Evolutionary conservation across 2,797 vertebrate species (phyloP).

Genomic region (Lutra lutra): DNA sequence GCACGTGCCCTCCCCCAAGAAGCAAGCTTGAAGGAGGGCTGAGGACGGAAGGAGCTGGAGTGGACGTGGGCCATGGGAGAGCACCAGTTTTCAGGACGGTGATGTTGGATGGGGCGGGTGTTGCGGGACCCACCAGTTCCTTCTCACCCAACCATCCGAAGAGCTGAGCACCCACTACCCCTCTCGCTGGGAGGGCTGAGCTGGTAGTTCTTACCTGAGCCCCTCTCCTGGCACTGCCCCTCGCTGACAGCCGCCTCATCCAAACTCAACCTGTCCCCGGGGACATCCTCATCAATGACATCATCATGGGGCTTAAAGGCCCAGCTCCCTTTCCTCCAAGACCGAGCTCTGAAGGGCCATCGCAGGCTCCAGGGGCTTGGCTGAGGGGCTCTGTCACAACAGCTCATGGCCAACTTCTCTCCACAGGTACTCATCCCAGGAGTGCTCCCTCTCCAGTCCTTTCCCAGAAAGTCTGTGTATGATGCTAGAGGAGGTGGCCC

Average conservation of each 20-base stretch:
- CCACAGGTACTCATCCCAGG: not conserved
- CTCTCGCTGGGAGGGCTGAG: not conserved
- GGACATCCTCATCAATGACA: not conserved
- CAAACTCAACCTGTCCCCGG: no score
- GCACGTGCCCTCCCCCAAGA: not conserved
- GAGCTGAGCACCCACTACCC: accelerated
- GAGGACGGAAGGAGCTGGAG: no score
- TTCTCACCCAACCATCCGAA: accelerated
- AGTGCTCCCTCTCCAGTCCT: accelerated
- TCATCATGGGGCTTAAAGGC: not conserved
- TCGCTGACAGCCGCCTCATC: not conserved
- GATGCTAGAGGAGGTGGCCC: accelerated
- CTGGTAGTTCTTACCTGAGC: accelerated
- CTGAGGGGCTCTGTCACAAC: accelerated
- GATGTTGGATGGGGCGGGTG: accelerated
- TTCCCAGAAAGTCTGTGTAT: not conserved
- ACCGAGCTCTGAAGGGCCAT: not conserved
- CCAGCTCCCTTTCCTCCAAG: not conserved
- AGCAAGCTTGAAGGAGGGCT: accelerated
- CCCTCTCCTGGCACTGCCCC: not conserved
- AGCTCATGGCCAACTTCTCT: not conserved
- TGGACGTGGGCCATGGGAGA: accelerated
- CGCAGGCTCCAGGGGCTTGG: no score
- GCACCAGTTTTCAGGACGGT: no score
- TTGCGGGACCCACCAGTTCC: accelerated